Evolutionary conservation across 1,140 invertebrate genomes (phyloP), one percentile per base, ranked within the genome.

Genomic region (Plectus sambesii): DNA sequence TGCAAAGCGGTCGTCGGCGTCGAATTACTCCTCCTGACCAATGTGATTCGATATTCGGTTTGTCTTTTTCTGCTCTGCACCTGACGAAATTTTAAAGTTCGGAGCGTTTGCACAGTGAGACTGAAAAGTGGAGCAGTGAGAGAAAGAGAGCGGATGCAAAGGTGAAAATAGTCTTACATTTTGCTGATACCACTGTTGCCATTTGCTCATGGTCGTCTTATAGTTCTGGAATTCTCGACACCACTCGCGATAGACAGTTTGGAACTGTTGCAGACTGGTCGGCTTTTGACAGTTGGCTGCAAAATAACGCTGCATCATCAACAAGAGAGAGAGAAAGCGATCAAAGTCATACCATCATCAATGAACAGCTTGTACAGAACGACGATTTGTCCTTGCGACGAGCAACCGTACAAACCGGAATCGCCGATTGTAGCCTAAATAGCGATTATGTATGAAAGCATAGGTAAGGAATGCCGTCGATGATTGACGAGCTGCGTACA

Each of bases 201-300:
- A 65, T 37, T 55, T 56, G 5, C 48, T 56, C 25, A 63, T 30
- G 40, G 60, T 61, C 17, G 37, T 30, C 26, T 57, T 48, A 38
- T 63, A 63, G 38, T 38, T 39, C 24, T 63, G 59, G 22, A 53
- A 51, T 30, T 58, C 54, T 8, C 44, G 22, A 40, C 61, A 63
- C 61, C 61, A 63, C 40, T 63, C 61, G 6, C 61, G 41, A 37
- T 63, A 60, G n/a, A 57, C 47, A 8, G 61, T 56, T 12, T 47
- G 60, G 41, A 66, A 63, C 46, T 63, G 63, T 25, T 55, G 49
- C 12, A 63, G 37, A 36, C 44, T 63, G 25, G 49, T 62, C 19
- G 61, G 61, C 8, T 52, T 52, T 17, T 53, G 41, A 39, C 61
- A 63, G 39, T 63, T 50, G 35, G 56, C 63, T 62, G 43, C 30